Evolutionary conservation across 2,113 vertebrate species (phyloP).

Genomic region (Oenanthe oenanthe): DNA sequence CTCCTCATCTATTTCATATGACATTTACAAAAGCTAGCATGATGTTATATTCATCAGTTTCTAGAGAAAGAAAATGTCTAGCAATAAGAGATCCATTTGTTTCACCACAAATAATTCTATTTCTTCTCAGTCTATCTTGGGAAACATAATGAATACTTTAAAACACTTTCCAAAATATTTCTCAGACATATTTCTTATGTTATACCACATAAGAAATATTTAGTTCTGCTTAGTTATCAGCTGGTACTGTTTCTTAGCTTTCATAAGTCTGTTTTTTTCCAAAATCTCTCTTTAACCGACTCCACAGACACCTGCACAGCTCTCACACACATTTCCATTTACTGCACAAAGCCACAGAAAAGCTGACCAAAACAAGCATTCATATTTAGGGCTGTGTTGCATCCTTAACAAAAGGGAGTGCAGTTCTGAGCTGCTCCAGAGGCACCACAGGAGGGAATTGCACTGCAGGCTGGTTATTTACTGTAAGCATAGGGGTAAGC

Average conservation of each 20-base stretch:
- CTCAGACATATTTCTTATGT: not conserved
- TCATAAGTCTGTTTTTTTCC: not conserved
- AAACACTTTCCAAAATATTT: conserved; percentile 39
- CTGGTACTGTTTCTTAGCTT: not conserved
- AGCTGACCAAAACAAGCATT: not conserved
- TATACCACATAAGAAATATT: not conserved
- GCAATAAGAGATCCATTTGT: conserved; percentile 40
- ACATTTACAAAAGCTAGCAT: conserved; percentile 62
- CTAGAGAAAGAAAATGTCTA: conserved; percentile 18
- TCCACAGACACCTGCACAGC: not conserved
- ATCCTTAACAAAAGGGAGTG: not conserved
- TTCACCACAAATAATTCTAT: conserved; percentile 29
- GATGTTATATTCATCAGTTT: conserved; percentile 65
- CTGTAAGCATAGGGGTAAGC: not conserved
- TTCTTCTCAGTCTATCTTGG: not conserved
- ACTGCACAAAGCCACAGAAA: not conserved
- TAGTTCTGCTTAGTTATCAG: not conserved
- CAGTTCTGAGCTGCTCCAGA: not conserved
- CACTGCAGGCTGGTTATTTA: not conserved
- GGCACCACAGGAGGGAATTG: not conserved
- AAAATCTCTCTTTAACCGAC: not conserved
- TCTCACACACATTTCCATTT: not conserved
- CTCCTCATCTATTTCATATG: conserved; percentile 58
- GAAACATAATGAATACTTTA: conserved; percentile 41
- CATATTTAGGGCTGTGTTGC: not conserved